Base-by-base conservation (phyloP, 2,888 invertebrate species). In the Steinernema carpocapsae region DNA sequence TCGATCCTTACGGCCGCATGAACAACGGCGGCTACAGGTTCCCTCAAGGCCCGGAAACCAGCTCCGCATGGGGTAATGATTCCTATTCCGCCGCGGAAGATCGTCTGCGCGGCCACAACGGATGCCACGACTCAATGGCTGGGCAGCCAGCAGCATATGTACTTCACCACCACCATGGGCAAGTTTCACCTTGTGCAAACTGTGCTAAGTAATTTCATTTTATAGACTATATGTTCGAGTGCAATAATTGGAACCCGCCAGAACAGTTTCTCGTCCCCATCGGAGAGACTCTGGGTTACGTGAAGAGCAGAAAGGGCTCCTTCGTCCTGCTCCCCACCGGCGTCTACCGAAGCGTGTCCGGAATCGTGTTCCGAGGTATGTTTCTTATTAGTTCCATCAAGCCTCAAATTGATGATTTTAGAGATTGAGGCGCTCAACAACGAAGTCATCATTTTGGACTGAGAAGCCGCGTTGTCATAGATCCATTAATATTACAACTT, bases 221-320 rank as follows among this genome's bases (percentile, higher is more conserved):
- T 26, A n/a, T n/a, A 64, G 64, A 14, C 14, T 64, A 64, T n/a
- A 4, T 64, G 32, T 64, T 64, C 26, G 64, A 64, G 10, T 17
- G 3, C 24, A 56, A 24, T 6, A 14, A 48, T 10, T 7, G 3
- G 6, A 48, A 7, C 48, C 4, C 56, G 56, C 26, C 26, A 22
- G 24, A 6, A 56, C 10, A 52, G 48, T 24, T 56, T 17, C 32
- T 10, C 4, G 37, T 64, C 3, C 32, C 64, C 1, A 26, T 17
- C 1, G 37, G 37, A 4, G 12, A 10, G 17, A 1, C 22, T 6
- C 4, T 64, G 14, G 64, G 32, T 10, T 64, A 64, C 37, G 6
- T 64, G 32, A 64, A 64, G 32, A 32, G 64, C 32, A 29, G 64
- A 7, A 64, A 64, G n/a, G 64, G 64, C 29, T 64, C 64, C 1